These are phyloP conservation scores for Diplazon laetatorius DNA, from an alignment of 2,888 invertebrate genomes.

Conservation along the genomic window DNA sequence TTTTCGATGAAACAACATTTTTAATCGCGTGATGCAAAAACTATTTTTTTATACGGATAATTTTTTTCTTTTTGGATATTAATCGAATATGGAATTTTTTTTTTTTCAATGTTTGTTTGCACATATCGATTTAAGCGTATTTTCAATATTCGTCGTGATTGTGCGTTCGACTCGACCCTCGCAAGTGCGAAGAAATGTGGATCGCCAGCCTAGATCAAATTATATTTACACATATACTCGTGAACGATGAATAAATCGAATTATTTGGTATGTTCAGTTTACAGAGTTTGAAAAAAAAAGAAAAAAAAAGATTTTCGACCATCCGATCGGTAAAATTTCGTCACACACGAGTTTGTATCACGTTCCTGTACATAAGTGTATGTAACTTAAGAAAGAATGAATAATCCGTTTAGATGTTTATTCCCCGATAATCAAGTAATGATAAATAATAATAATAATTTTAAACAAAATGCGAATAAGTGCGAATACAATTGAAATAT, in stretches of 20 bases:
- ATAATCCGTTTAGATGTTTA: slow-evolving; percentile 51
- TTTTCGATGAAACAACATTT: background rate
- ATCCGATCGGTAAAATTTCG: slow-evolving; percentile 38
- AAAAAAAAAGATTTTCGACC: slow-evolving; percentile 12
- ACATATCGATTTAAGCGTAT: background rate
- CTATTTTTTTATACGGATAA: background rate
- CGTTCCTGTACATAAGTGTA: slow-evolving; percentile 67
- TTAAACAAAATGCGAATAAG: slow-evolving; percentile 36
- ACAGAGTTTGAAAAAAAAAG: slow-evolving; percentile 2
- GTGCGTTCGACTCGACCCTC: background rate
- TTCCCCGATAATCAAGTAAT: slow-evolving; percentile 46
- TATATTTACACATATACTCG: slow-evolving; percentile 43
- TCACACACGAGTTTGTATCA: slow-evolving; percentile 53
- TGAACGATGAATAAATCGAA: slow-evolving; percentile 35
- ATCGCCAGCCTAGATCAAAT: slow-evolving; percentile 45
- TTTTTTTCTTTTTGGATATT: background rate
- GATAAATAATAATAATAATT: no score
- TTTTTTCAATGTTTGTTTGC: background rate
- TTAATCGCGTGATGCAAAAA: no score
- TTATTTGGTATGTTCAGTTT: slow-evolving; percentile 15
- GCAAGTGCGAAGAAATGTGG: slow-evolving; percentile 15
- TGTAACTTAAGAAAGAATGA: slow-evolving; percentile 54
- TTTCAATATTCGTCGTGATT: background rate
- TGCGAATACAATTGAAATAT: slow-evolving; percentile 27
- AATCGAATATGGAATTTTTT: background rate